Evolutionary conservation across 2,888 invertebrate species (phyloP).

Genomic region (Ligdia adustata): DNA sequence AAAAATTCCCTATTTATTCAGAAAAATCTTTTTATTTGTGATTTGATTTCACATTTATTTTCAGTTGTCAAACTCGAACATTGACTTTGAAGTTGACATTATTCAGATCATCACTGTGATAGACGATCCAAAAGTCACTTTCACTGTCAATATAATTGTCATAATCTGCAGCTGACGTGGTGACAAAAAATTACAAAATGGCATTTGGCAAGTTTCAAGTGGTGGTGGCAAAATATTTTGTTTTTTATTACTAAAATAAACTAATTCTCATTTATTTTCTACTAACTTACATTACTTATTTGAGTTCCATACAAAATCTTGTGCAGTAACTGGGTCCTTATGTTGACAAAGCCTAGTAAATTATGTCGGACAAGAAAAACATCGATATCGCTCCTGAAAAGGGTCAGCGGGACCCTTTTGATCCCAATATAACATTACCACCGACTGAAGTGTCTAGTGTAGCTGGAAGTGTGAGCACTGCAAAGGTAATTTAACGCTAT

Average conservation of each 20-base stretch:
- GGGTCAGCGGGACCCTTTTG: slow-evolving; percentile 59
- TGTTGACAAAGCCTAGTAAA: slow-evolving; percentile 64
- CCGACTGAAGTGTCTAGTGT: slow-evolving; percentile 63
- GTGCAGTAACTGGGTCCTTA: slow-evolving; percentile 49
- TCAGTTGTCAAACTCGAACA: neutral
- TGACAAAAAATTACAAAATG: slow-evolving; percentile 39
- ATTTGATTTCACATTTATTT: neutral
- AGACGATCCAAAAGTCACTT: neutral
- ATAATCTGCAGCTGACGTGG: slow-evolving; percentile 40
- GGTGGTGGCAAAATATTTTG: slow-evolving; percentile 70
- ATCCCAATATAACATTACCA: slow-evolving; percentile 64
- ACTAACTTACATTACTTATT: slow-evolving; percentile 23
- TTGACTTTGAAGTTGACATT: slow-evolving; percentile 1
- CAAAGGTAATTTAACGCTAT: slow-evolving; percentile 53
- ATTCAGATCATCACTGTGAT: neutral
- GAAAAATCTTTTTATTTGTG: neutral
- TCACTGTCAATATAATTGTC: slow-evolving; percentile 16
- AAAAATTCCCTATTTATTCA: slow-evolving; percentile 16
- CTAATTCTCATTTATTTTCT: slow-evolving; percentile 9
- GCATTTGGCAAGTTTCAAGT: slow-evolving; percentile 55
- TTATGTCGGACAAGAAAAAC: slow-evolving; percentile 76
- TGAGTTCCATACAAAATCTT: slow-evolving; percentile 20
- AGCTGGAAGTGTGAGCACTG: slow-evolving; percentile 65
- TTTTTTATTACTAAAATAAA: slow-evolving; percentile 33
- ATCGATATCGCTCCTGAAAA: slow-evolving; percentile 63